These are phyloP conservation scores for Pelodytes ibericus DNA, from an alignment of 2,797 vertebrate species.

Conservation along the genomic window DNA sequence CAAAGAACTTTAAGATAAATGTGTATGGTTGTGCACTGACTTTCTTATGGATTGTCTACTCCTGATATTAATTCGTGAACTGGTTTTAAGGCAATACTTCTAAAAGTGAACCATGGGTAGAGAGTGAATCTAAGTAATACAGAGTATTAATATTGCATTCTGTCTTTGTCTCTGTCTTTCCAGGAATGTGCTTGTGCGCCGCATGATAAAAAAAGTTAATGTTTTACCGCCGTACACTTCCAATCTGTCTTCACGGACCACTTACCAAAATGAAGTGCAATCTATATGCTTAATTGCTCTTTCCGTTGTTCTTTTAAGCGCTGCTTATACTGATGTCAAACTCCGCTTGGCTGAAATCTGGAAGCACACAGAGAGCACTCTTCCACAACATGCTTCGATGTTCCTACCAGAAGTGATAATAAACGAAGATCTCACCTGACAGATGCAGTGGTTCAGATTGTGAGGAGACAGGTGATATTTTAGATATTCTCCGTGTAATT, in stretches of 20 bases:
- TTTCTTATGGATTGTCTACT: no score
- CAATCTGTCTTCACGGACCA: background rate
- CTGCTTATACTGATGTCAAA: background rate
- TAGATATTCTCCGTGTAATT: no score
- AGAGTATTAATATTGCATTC: no score
- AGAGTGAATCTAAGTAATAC: no score
- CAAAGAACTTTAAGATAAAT: no score
- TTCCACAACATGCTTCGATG: background rate
- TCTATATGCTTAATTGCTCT: background rate
- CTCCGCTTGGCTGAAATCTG: background rate
- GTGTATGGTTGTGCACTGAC: no score
- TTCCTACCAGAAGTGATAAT: background rate
- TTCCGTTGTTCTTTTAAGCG: background rate
- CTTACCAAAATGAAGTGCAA: background rate
- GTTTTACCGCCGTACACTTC: background rate
- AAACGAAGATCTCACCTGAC: background rate
- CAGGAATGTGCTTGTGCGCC: no score
- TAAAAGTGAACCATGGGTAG: no score
- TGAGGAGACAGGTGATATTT: no score
- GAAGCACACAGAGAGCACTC: background rate
- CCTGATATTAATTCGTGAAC: no score
- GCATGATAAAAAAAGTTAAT: background rate
- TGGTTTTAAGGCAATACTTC: no score
- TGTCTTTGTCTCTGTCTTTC: no score
- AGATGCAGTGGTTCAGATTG: background rate